These are phyloP conservation scores for Drosophila atroscutellata DNA, from an alignment of 2,888 invertebrate species.

Conservation along the genomic window DNA sequence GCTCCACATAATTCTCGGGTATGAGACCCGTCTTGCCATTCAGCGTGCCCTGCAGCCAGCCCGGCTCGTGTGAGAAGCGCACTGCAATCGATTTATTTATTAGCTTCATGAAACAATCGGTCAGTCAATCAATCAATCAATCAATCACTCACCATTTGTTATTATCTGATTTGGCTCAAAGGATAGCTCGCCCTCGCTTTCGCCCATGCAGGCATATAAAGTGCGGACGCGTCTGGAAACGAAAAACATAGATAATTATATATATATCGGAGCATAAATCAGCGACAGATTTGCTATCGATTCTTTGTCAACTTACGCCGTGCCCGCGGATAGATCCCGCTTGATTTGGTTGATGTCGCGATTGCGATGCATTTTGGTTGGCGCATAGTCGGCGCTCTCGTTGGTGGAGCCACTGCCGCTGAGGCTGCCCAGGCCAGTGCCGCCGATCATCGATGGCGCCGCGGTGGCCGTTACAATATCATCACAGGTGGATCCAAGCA, in stretches of 20 bases:
- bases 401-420: constrained; percentile 64
- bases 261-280: neutral
- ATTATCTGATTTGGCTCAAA: constrained; percentile 99
- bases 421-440: constrained; percentile 65
- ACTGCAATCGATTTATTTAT: constrained; percentile 86
- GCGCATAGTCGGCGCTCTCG: constrained; percentile 81
- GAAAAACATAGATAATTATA: neutral
- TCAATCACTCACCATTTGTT: constrained; percentile 91
- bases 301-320: constrained; percentile 80
- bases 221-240: constrained; percentile 92
- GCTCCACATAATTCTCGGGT: constrained; percentile 98
- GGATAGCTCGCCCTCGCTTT: constrained; percentile 98
- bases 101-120: neutral
- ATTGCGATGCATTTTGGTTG: constrained; percentile 87
- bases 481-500: constrained; percentile 80
- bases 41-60: constrained; percentile 98
- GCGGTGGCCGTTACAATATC: constrained; percentile 82
- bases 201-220: constrained; percentile 97
- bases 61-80: constrained; percentile 96
- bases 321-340: constrained; percentile 83
- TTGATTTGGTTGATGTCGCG: constrained; percentile 85
- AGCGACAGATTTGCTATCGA: neutral
- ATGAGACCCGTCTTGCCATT: constrained; percentile 96
- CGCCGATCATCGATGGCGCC: constrained; percentile 78
- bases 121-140: no score